Base-by-base conservation (phyloP, 2,797 vertebrate genomes). In the Arrhamphus sclerolepis region DNA sequence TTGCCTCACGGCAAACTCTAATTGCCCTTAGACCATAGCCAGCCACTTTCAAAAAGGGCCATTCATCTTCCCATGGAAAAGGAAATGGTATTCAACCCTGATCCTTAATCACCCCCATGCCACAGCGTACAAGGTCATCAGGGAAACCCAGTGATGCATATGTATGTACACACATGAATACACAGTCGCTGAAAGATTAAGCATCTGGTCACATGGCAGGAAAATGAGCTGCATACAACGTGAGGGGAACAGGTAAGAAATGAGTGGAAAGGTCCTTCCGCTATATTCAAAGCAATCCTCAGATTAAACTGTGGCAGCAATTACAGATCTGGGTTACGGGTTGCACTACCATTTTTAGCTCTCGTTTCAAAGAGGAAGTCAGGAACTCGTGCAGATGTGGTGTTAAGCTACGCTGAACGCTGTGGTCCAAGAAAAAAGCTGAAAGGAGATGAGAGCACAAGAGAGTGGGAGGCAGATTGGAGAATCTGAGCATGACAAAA, bases 21-120 rank as follows among this genome's bases (percentile, higher is more conserved):
- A 91, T 92, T 91, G 89, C 88, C 89, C 86, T 1, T 66, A 76
- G 82, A 87, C 91, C 84, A 73, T 66, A 83, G 88, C 86, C 88
- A 87, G 89, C 85, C 83, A 82, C 83, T 92, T 89, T 85, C 86
- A 86, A 91, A 86, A 88, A 88, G 83, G 85, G 83, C 80, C 90
- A 89, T 92, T 89, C 83, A 90, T 92, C 91, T 92, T 93, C 80
- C 85, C 73, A 80, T 68, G 84, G 80, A 85, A 87, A 88, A 89
- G 85, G 83, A 90, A 91, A 90, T 86, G 85, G 88, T 89, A 84
- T 86, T 82, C 84, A 80, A 84, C 82, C 88, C 72, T 80, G 86
- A 90, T 91, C 87, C 83, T 92, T 92, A 92, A 92, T 93, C 91
- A 92, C 87, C 84, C 89, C 80, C 88, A 82, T 83, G 81, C 86